These are phyloP conservation scores for Tragelaphus buxtoni DNA, from an alignment of 2,113 vertebrate species.

Conservation along the genomic window DNA sequence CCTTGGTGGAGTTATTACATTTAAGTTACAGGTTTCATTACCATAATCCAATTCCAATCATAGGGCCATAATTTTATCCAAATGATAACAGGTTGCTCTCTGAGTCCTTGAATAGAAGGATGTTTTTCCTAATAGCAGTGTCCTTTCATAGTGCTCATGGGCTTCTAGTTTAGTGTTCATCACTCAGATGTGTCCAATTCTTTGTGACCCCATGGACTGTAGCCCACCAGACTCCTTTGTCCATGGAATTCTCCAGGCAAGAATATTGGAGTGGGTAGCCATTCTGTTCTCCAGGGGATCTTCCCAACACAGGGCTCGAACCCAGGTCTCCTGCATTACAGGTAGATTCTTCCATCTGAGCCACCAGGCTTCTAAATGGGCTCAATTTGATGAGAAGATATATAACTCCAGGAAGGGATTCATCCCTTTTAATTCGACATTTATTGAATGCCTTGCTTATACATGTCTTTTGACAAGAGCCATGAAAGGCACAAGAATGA, in stretches of 20 bases:
- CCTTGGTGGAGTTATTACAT: background rate
- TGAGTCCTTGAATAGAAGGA: background rate
- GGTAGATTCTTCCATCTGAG: background rate
- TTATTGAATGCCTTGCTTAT: background rate
- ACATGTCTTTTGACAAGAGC: background rate
- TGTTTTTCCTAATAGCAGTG: background rate
- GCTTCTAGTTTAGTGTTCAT: background rate
- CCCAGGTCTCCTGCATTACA: background rate
- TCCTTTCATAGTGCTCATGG: background rate
- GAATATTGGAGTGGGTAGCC: background rate
- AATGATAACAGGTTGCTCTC: background rate
- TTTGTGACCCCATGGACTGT: background rate
- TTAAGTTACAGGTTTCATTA: background rate
- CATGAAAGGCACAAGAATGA: background rate
- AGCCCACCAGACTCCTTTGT: background rate
- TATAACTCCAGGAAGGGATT: background rate
- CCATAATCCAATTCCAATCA: background rate
- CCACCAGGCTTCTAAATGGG: background rate
- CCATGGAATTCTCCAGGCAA: background rate
- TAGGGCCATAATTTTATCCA: background rate
- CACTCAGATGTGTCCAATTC: background rate
- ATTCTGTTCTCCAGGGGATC: background rate
- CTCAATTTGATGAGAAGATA: background rate
- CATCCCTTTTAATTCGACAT: background rate
- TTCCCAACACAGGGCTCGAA: background rate